Conservation (phyloP, 2,797 vertebrate genomes). For the Valencia hispanica region DNA sequence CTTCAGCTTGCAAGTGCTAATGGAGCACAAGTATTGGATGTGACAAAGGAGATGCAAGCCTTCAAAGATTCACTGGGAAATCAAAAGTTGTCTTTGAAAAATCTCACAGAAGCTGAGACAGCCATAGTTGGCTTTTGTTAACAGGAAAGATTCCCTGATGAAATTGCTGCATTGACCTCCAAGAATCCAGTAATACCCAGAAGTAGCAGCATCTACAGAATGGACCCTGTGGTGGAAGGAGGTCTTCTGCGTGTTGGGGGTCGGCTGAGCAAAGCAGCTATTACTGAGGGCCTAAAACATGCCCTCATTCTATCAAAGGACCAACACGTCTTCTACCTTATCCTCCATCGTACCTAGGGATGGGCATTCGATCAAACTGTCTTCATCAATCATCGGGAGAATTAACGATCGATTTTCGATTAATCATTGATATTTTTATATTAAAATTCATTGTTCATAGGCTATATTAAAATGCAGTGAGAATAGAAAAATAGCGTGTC, state of each 20-base stretch:
- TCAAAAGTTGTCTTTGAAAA: too few relatives aligned
- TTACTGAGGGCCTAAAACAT: conserved; percentile 5
- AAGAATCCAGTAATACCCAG: not conserved
- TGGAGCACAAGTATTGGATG: not conserved
- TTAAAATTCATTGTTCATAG: too few relatives aligned
- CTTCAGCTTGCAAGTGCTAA: too few relatives aligned
- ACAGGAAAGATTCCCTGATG: conserved; percentile 4
- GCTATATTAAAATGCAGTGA: too few relatives aligned
- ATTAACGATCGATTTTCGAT: too few relatives aligned
- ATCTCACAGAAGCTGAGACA: not conserved
- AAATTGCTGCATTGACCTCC: not conserved
- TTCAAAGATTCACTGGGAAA: not conserved
- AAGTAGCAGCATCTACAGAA: not conserved
- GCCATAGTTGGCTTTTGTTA: too few relatives aligned
- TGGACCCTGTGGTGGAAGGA: not conserved
- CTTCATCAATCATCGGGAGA: too few relatives aligned
- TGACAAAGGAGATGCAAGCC: not conserved
- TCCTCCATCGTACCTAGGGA: not conserved
- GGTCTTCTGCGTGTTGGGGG: conserved; percentile 7
- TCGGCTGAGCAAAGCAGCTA: conserved; percentile 9
- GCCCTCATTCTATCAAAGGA: not conserved
- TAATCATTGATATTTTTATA: too few relatives aligned
- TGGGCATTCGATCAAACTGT: too few relatives aligned
- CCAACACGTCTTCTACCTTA: conserved; percentile 1
- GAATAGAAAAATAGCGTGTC: too few relatives aligned